Base-by-base conservation (phyloP, 2,113 vertebrate genomes). In the Leuciscus idus region DNA sequence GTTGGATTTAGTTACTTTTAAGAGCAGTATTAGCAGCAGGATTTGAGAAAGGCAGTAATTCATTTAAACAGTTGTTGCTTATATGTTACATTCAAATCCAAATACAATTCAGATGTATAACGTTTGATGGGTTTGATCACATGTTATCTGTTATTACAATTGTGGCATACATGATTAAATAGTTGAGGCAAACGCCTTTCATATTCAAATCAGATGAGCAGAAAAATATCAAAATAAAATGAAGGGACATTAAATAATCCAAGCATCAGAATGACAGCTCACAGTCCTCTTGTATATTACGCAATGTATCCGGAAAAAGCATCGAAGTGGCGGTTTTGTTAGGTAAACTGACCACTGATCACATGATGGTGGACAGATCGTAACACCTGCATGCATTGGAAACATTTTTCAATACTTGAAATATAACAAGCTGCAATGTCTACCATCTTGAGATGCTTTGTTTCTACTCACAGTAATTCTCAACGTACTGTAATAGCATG, bases 391-490 rank as follows among this genome's bases (percentile, higher is more conserved):
- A 90, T 91, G 89, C 79, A 84, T 91, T 92, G 86, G 85, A 86
- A 91, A 92, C 89, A 88, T 92, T 88, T 93, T 91, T 87, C 92
- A 89, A 92, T 95, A 95, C 94, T 95, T 95, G 94, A 95, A 95
- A 93, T 92, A 87, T 93, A 92, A 92, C 90, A 81, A 86, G 89
- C 91, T 91, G 91, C 92, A 81, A 87, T 87, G 87, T 90, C 90
- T 89, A 85, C 89, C 90, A 88, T 86, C 85, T 39, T 80, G 78
- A 83, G 62, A 64, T 33, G 85, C 76, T 90, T 62, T 89, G 84
- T 91, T 79, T 86, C 87, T 84, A 74, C 50, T 89, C 12, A 30
- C 82, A 78, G 85, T 85, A 46, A 78, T 78, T 61, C 48, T 28
- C 33, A 28, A 43, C 36, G 68, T 74, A 62, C 33, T 64, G 64